Conservation (phyloP, 2,113 vertebrate genomes). For the Plecotus auritus region DNA sequence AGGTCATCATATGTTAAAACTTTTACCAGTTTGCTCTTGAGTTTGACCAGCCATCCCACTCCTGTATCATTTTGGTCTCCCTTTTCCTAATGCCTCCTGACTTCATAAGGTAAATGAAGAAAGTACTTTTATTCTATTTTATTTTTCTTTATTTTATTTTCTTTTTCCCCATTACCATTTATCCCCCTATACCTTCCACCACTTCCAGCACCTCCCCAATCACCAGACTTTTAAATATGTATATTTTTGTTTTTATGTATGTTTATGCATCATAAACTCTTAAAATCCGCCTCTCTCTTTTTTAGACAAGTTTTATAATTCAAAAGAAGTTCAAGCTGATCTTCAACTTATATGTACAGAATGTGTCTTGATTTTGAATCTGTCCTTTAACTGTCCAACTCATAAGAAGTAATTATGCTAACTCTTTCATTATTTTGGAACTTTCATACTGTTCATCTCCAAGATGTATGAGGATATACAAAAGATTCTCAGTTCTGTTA, state of each 20-base stretch:
- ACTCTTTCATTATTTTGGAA: background rate
- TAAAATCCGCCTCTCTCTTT: conserved; percentile 29
- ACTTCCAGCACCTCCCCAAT: background rate
- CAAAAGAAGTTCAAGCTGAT: background rate
- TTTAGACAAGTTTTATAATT: background rate
- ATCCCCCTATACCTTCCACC: background rate
- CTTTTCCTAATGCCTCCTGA: background rate
- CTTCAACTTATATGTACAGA: background rate
- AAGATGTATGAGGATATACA: background rate
- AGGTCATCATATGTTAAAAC: background rate
- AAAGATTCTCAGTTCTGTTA: conserved; percentile 6
- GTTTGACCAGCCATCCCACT: background rate
- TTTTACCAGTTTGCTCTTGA: background rate
- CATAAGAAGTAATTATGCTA: background rate
- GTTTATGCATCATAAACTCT: background rate
- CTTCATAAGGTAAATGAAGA: background rate
- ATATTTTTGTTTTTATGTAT: background rate
- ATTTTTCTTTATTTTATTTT: background rate
- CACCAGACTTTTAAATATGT: too few relatives aligned
- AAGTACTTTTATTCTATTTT: background rate
- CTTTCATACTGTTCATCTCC: background rate
- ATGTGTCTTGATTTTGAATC: background rate
- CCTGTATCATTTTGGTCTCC: background rate
- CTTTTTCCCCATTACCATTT: background rate
- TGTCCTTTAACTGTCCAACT: background rate